phyloP scores from a whole-genome alignment of 2,888 invertebrate species.

The Drosophila cracens region DNA sequence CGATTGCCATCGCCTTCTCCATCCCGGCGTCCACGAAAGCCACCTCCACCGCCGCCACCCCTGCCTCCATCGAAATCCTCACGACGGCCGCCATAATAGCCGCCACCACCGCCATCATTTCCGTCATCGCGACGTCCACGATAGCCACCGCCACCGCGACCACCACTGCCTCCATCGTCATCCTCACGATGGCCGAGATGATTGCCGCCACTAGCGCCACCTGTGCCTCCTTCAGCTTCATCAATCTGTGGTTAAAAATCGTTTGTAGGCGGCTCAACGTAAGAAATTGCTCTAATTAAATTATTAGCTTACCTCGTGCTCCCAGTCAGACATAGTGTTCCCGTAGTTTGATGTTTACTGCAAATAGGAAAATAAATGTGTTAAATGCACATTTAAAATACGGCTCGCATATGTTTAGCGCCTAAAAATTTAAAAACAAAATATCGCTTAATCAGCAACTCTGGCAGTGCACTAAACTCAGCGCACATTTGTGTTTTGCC shows the following conservation, averaged over 20 bases:
- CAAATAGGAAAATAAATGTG: not conserved
- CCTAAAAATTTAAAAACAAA: not conserved
- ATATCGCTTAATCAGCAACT: constrained; percentile 8
- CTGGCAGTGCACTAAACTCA: not conserved
- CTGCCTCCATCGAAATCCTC: not conserved
- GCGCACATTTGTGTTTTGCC: constrained; percentile 12
- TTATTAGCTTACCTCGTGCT: constrained; percentile 43
- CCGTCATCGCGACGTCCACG: not conserved
- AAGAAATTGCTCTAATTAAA: not conserved
- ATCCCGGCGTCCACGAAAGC: too few species aligned
- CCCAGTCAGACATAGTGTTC: constrained; percentile 75
- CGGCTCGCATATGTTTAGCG: not conserved
- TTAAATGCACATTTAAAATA: not conserved
- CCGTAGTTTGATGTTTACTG: not conserved
- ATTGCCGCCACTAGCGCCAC: not conserved
- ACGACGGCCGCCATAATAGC: not conserved
- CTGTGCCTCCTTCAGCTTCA: constrained; percentile 24
- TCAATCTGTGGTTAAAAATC: not conserved
- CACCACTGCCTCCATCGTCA: not conserved
- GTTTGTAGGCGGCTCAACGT: not conserved
- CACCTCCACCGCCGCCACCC: constrained; percentile 13
- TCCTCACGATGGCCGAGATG: constrained; percentile 66
- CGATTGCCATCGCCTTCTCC: constrained; percentile 8
- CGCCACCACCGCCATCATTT: not conserved
- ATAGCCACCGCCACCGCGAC: not conserved